Conservation (phyloP, 2,113 vertebrate species). For the Pogonocichla stellata region DNA sequence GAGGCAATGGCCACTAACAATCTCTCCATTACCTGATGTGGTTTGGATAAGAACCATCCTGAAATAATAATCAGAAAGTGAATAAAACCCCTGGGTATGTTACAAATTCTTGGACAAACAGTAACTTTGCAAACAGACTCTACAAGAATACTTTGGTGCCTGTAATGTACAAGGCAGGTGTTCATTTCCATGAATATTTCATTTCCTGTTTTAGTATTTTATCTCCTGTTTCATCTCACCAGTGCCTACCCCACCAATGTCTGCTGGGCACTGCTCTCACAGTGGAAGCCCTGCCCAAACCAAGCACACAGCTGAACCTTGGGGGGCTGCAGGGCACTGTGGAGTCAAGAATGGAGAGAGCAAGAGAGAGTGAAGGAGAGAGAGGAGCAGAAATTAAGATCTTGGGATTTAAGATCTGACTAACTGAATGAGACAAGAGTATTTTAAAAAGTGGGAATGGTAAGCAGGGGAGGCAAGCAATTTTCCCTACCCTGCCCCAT, state of each 20-base stretch:
- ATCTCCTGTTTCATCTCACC: neutral
- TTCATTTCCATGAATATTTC: neutral
- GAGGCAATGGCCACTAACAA: neutral
- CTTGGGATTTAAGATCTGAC: neutral
- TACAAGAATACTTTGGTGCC: neutral
- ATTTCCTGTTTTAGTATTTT: neutral
- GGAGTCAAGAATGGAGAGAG: neutral
- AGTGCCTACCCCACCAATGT: neutral
- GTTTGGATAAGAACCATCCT: neutral
- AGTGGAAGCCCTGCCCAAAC: neutral
- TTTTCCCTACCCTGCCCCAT: neutral
- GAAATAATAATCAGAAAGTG: neutral
- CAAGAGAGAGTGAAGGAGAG: neutral
- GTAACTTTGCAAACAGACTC: neutral
- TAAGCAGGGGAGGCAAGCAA: neutral
- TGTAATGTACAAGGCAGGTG: neutral
- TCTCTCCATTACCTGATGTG: neutral
- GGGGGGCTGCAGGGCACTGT: neutral
- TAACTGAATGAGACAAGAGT: constrained; percentile 25
- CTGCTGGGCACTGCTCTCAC: neutral
- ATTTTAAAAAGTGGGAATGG: neutral
- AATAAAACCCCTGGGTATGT: neutral
- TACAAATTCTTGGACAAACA: neutral
- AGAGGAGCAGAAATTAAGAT: neutral
- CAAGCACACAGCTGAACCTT: neutral